These are phyloP conservation scores for Lethenteron reissneri DNA, from an alignment of 2,113 vertebrate species.

Conservation along the genomic window DNA sequence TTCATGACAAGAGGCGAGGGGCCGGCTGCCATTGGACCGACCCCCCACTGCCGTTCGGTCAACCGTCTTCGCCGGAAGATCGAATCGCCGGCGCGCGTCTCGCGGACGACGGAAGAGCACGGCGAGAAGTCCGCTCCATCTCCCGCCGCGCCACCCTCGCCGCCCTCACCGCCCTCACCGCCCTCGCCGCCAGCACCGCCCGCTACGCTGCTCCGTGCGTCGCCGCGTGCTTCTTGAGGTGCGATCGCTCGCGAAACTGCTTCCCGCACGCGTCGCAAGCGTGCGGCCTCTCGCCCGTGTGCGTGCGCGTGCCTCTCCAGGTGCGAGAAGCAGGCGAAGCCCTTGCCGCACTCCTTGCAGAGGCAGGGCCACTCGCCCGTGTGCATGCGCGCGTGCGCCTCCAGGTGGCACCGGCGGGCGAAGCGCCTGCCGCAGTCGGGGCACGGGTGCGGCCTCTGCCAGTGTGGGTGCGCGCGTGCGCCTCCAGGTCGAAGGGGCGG, in stretches of 20 bases:
- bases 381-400: conserved; percentile 23
- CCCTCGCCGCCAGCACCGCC: neutral
- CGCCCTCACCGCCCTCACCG: too few relatives aligned
- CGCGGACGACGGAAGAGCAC: too few relatives aligned
- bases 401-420: conserved; percentile 21
- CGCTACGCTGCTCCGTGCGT: neutral
- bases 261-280: conserved; percentile 16
- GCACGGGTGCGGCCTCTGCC: conserved; percentile 23
- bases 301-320: conserved; percentile 19
- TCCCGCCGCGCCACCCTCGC: too few relatives aligned
- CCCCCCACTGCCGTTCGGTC: too few relatives aligned
- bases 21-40: too few relatives aligned
- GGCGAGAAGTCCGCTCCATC: too few relatives aligned
- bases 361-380: conserved; percentile 17
- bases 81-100: too few relatives aligned
- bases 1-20: too few relatives aligned
- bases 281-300: conserved; percentile 16
- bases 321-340: conserved; percentile 18
- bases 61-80: too few relatives aligned
- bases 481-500: neutral
- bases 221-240: neutral
- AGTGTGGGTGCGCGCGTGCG: neutral
- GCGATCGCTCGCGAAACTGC: conserved; percentile 9
- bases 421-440: conserved; percentile 24
- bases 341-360: conserved; percentile 19